Evolutionary conservation across 92 coral and sea anemone species (phyloP), one percentile per base, ranked within the genome.

Genomic region (Palythoa grandis): DNA sequence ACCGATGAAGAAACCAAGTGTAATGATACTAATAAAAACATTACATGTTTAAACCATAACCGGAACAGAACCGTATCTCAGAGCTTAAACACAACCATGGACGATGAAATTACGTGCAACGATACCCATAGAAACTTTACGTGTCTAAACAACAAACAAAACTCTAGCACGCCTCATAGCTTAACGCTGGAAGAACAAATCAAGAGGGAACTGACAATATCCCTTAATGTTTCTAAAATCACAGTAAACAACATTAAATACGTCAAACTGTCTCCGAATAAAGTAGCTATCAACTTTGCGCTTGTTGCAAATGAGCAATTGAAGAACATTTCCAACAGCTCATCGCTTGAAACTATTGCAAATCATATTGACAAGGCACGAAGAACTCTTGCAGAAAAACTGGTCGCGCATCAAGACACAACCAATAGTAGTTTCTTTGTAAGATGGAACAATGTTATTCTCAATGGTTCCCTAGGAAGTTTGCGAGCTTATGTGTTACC

Each of bases 251-350:
- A 48, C 37, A 25, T 77, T 37, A 17, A 77, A 0, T 77, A 57
- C 37, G 52, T 23, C 43, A 9, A 57, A 17, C 29, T 3, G 1
- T 54, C 50, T 29, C 69, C 70, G 60, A 15, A n/a, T 56, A 8
- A 29, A 4, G 82, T 48, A 29, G 37, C 52, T 2, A 20, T 77
- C 69, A 54, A 48, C 17, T 77, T 77, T 57, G 24, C 37, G 29
- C 82, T 77, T 57, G 70, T 63, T 77, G 58, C 70, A 77, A 3
- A 77, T 43, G 70, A 77, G 14, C 82, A 39, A 57, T 77, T 77
- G 47, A 25, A 29, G 20, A 77, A 25, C 70, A 7, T 77, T 37
- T 40, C 24, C 19, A 63, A 7, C 15, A 53, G 54, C 17, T 25
- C 82, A 7, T 77, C 82, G 38, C 56, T 29, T 37, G 60, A 77